Conservation (phyloP, 2,113 vertebrate species). For the Neoarius graeffei region DNA sequence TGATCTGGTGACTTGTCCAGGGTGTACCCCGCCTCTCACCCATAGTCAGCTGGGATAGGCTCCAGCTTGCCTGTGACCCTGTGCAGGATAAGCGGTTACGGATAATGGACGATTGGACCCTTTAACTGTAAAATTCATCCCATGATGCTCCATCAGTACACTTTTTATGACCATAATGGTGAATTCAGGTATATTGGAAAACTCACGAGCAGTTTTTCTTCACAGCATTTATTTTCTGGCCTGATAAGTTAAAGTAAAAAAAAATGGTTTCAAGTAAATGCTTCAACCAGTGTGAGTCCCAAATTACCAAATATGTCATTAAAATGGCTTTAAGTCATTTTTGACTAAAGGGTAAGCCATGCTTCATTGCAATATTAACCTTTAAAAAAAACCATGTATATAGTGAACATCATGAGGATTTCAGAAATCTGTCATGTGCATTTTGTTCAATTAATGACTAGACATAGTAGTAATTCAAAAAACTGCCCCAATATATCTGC, state of each 20-base stretch:
- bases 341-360: background rate
- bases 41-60: no score
- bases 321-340: background rate
- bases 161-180: background rate
- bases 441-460: no score
- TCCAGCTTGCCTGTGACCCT: no score
- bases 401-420: no score
- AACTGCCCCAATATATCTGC: no score
- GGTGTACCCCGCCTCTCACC: no score
- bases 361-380: background rate
- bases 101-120: background rate
- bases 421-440: no score
- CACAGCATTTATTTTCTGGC: background rate
- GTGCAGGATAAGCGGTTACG: no score
- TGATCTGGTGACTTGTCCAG: no score
- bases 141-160: background rate
- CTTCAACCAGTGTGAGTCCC: background rate
- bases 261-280: background rate
- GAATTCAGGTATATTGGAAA: background rate
- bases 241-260: background rate
- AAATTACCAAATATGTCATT: background rate
- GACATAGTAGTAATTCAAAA: no score
- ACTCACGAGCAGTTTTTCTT: background rate
- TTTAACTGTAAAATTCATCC: background rate
- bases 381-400: no score